Evolutionary conservation across 1,140 invertebrate genomes (phyloP), one percentile per base, ranked within the genome.

Genomic region (Plodia interpunctella): DNA sequence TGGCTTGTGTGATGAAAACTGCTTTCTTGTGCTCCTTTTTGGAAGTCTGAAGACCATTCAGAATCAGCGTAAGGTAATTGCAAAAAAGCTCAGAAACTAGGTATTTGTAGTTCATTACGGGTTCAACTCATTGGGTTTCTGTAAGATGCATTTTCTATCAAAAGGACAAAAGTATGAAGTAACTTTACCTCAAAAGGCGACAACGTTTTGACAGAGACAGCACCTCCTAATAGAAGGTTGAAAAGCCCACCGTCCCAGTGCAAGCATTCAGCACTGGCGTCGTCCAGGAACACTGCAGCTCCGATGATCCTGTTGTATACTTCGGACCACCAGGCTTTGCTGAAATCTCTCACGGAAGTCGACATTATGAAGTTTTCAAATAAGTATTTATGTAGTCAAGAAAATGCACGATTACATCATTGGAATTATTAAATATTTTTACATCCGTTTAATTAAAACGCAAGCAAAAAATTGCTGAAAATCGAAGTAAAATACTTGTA

Each of bases 211-310:
- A 93, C 90, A 71, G 80, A 87, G 18, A 90, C 66, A 35, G 92
- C 92, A 56, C 92, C 92, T 44, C 87, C 88, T 20, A 81, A 73
- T 2, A 91, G 63, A 25, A 93, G 66, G 61, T 87, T 83, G 52
- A 85, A 81, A n/a, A 92, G 70, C 5, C 93, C 92, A 5, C 92
- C 92, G 71, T 92, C 87, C 92, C 92, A 94, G 72, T 93, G 93
- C 17, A 93, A 76, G 66, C 91, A 91, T 76, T 93, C 93, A 9
- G 92, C 91, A 63, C 87, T 87, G 30, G 72, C 70, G 64, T 92
- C 88, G 71, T 94, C 93, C 32, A 93, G 77, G 67, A 92, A 93
- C 5, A 94, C 92, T 3, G 92, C 87, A 38, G 91, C 90, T 65
- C 91, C 90, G 62, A 91, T 91, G n/a, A 93, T 90, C 63, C 91